Evolutionary conservation across 2,797 vertebrate species (phyloP), one percentile per base, ranked within the genome.

Genomic region (Nothura maculosa): DNA sequence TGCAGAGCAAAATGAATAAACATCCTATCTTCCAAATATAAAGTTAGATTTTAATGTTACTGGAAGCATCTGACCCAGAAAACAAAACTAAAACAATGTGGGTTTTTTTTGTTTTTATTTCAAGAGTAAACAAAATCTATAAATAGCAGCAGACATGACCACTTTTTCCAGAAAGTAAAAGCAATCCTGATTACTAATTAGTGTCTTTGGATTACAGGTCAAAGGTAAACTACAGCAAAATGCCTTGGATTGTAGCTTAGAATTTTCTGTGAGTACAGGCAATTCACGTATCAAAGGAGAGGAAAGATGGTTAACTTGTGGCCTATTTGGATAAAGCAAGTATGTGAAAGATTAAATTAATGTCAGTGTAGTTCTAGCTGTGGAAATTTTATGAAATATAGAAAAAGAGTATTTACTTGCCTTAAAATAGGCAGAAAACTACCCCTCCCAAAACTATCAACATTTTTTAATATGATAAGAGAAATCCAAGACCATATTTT

Each of bases 151-250:
- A 83, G 25, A 57, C 8, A 91, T 15, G 36, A 64, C 43, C 6
- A 2, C 60, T 16, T 67, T 38, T 78, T 68, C 19, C 48, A 78
- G 62, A 67, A 81, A 81, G 73, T 4, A 77, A 12, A 64, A 27
- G 2, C 0, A 0, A 2, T 8, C 32, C 17, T 25, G 19, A 25
- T 45, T 45, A 45, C 19, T 45, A 47, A 47, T 47, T 21, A 47
- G 45, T 47, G 6, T 6, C 54, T 78, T 9, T 72, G 10, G 24
- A 75, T n/a, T 19, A 21, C 12, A 81, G 45, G 58, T 83, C 45
- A 68, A 16, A 81, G 34, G 7, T 57, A 19, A 82, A 77, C 5
- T 58, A n/a, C 4, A 25, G 30, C 58, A 87, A 11, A 4, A 4
- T 43, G 11, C 12, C 43, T 62, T n/a, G 34, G 28, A 5, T 4